A percentile compares a stretch with the other conserved stretches of the same genome.
Evolutionary conservation across 2,888 invertebrate genomes (phyloP).

Genomic region (Meiosimyza platycephala): DNA sequence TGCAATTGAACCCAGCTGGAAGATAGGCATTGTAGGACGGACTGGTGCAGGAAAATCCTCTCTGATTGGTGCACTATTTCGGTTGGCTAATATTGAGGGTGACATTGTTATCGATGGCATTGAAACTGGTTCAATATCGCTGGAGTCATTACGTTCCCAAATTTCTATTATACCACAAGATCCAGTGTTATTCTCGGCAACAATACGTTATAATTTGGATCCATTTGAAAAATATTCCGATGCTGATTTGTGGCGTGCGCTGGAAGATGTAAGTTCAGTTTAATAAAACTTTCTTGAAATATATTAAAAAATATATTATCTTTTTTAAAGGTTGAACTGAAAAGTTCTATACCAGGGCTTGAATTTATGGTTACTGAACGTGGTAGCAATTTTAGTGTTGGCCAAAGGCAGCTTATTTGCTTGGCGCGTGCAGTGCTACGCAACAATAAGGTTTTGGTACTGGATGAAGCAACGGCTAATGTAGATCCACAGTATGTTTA

Average conservation of each 20-base stretch:
- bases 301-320: background rate
- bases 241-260: conserved; percentile 62
- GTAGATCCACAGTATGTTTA: conserved; percentile 72
- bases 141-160: conserved; percentile 68
- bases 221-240: conserved; percentile 68
- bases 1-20: conserved; percentile 73
- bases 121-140: conserved; percentile 69
- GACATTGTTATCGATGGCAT: conserved; percentile 79
- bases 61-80: conserved; percentile 81
- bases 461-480: conserved; percentile 80
- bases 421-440: conserved; percentile 75
- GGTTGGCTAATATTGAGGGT: conserved; percentile 79
- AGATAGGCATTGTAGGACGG: conserved; percentile 85
- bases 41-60: conserved; percentile 89
- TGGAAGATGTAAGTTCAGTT: conserved; percentile 56
- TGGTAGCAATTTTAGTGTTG: conserved; percentile 75
- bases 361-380: conserved; percentile 71
- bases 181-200: conserved; percentile 72
- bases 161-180: conserved; percentile 73
- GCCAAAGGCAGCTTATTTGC: conserved; percentile 76
- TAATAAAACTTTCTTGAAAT: background rate
- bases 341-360: conserved; percentile 68
- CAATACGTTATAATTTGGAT: conserved; percentile 74
- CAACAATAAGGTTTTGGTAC: conserved; percentile 73
- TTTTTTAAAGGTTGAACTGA: conserved; percentile 70